Evolutionary conservation across 2,888 invertebrate species (phyloP), one percentile per base, ranked within the genome.

Genomic region (Cosmorhoe ocellata): DNA sequence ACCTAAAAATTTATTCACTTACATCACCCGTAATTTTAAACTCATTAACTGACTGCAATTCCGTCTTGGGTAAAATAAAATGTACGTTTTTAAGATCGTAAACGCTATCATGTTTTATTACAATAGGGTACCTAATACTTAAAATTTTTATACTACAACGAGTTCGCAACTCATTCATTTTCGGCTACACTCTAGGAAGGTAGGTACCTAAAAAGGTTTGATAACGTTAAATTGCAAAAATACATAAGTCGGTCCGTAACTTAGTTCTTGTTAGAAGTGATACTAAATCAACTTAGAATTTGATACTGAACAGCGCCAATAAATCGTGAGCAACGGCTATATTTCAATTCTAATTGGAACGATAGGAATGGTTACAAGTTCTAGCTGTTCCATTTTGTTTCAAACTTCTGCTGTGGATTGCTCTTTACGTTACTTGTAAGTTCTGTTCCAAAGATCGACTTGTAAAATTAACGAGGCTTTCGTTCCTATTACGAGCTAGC

Each of bases 311-410:
- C 53, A 46, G 51, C 54, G 58, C 56, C 54, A 55, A 58, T 57
- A 59, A 62, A 58, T 59, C 59, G 56, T 55, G 33, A 55, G 50
- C 45, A 54, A 44, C 39, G 51, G 56, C 56, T 48, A 56, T 51
- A 53, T 58, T 59, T 55, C 58, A 53, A 58, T 56, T 51, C 59
- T 59, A 61, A 59, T 58, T 58, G 59, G 51, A 51, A 51, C 59
- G 58, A 62, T 62, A 62, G 58, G 46, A 58, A 52, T 58, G 56
- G 53, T 62, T 56, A 56, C 49, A 43, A 54, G 50, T 59, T 56
- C 51, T 58, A 53, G 58, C 52, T 31, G 56, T 59, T 58, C 58
- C 58, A 62, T 59, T 62, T 59, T 49, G 52, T 62, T 62, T 45
- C 18, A 36, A 59, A 61, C 49, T 58, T 61, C 56, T 51, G 52